Base-by-base conservation (phyloP, 2,797 vertebrate species). In the Semotilus atromaculatus region DNA sequence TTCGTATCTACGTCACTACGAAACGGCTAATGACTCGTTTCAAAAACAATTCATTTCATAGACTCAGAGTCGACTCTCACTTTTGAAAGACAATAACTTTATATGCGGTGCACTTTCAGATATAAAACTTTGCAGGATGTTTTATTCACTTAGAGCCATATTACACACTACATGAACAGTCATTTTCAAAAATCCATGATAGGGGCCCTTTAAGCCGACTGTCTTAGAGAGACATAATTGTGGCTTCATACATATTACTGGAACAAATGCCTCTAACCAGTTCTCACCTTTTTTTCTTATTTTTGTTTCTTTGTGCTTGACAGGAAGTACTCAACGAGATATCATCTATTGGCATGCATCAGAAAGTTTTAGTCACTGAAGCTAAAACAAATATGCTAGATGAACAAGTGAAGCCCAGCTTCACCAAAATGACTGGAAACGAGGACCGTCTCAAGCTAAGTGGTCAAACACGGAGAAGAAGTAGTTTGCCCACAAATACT, bases 341-440 rank as follows among this genome's bases (percentile, higher is more conserved):
- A 0, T 79, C 92, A 29, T 97, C 96, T 96, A 90, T 95, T 8
- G 95, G 97, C 83, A 92, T 95, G 89, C 95, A 96, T 81, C 95
- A 96, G 64, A 96, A 98, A 86, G 92, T 98, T 87, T 97, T 95
- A 93, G 97, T 97, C 85, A 95, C 96, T 0, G 97, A 97, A 90
- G 94, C 96, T 55, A 96, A 97, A 89, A 95, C 96, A 40, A 95
- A 96, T 58, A 79, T 88, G 60, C 76, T 91, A 83, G 88, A 93
- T 74, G 91, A 93, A 64, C 92, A 92, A 7, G 91, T 90, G 11
- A 93, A 92, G 83, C 88, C 93, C 0, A 89, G 90, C 60, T 86
- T 90, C 70, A 82, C 84, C 66, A 88, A 88, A 16, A 92, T 87
- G 78, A 78, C 86, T 23, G 86, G 18, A 29, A 90, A 92, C 75